phyloP scores from a whole-genome alignment of 2,113 vertebrate genomes.

The Columba janthina region DNA sequence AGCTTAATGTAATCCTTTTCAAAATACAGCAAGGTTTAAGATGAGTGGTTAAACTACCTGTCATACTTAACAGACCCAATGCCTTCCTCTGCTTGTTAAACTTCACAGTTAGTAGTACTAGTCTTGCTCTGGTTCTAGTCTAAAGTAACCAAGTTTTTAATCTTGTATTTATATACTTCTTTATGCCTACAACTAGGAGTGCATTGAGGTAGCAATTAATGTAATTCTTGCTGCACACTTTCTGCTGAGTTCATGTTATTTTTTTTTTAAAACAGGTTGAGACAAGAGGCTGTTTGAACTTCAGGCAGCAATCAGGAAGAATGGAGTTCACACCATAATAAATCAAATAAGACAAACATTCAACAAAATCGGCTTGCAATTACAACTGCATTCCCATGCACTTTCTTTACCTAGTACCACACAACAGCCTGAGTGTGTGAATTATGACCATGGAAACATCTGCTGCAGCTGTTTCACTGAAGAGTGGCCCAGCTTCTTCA shows the following conservation, averaged over 20 bases:
- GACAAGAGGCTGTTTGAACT: not conserved
- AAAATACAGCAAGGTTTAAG: not conserved
- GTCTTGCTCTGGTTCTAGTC: not conserved
- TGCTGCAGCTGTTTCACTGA: not conserved
- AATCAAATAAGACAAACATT: not conserved
- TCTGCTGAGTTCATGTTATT: not conserved
- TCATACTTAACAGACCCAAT: rapidly evolving
- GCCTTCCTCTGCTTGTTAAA: not conserved
- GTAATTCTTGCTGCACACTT: not conserved
- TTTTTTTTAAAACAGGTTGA: not conserved
- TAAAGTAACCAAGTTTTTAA: not conserved
- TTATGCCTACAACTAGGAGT: not conserved
- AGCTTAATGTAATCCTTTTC: not conserved
- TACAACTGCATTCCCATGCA: not conserved
- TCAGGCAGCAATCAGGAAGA: not conserved
- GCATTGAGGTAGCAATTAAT: not conserved
- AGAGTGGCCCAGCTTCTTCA: not conserved
- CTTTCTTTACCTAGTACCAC: not conserved
- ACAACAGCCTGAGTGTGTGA: not conserved
- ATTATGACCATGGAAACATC: too few relatives aligned
- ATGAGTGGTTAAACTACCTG: not conserved
- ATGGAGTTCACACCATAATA: not conserved
- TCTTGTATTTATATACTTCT: not conserved
- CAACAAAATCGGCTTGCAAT: not conserved
- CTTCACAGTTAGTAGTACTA: not conserved